phyloP scores from a whole-genome alignment of 2,797 vertebrate genomes.

The Denticeps clupeoides region DNA sequence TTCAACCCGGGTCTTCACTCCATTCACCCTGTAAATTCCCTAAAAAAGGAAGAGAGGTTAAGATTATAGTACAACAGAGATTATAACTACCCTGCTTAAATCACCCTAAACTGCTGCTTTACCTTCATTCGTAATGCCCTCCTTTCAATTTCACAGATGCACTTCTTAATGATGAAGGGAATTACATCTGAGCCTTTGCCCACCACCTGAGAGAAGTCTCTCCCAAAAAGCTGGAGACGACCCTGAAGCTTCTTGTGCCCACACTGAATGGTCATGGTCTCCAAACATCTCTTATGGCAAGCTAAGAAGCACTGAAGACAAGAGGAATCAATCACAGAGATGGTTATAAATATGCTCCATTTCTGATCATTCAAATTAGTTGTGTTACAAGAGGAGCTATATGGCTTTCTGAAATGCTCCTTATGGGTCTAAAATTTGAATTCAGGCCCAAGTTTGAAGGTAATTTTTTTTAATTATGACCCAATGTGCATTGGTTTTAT shows the following conservation, averaged over 20 bases:
- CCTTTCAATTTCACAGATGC: conserved; percentile 80
- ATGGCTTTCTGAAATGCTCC: no score
- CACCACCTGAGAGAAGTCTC: conserved; percentile 69
- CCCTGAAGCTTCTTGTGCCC: conserved; percentile 91
- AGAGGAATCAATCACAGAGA: not conserved
- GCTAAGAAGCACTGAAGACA: conserved; percentile 77
- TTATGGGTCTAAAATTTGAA: no score
- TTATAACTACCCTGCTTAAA: no score
- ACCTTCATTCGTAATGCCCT: conserved; percentile 87
- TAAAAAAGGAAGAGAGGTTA: conserved; percentile 31
- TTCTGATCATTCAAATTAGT: no score
- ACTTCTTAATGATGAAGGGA: conserved; percentile 88
- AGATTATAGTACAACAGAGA: not conserved
- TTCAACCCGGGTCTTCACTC: conserved; percentile 91
- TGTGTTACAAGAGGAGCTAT: no score
- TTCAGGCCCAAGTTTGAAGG: no score
- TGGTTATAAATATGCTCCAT: no score
- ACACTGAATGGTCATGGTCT: conserved; percentile 91
- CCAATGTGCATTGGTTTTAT: no score
- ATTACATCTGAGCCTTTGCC: conserved; percentile 61
- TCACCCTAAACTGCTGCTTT: no score
- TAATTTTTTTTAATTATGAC: no score
- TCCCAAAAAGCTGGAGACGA: conserved; percentile 78
- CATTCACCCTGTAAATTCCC: conserved; percentile 96
- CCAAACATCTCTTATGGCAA: conserved; percentile 93